Base-by-base conservation (phyloP, 1,140 invertebrate species). In the Sycophaga agraensis region DNA sequence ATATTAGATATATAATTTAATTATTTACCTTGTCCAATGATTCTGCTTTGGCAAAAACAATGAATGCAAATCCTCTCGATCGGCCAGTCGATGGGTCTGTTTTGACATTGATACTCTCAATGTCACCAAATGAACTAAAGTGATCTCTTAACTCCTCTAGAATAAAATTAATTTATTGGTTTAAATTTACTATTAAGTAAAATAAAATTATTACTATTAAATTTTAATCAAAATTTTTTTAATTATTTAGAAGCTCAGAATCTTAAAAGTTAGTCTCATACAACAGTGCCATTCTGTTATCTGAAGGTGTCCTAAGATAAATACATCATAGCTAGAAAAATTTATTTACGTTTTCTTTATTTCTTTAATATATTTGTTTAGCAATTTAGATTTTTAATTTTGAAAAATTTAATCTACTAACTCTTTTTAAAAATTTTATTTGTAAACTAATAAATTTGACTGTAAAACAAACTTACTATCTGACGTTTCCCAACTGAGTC, bases 401-500 rank as follows among this genome's bases (percentile, higher is more conserved):
- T 22, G n/a, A n/a, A n/a, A n/a, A n/a, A n/a, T n/a, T n/a, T n/a
- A n/a, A n/a, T n/a, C n/a, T n/a, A n/a, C n/a, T n/a, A n/a, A n/a
- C n/a, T n/a, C n/a, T n/a, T n/a, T n/a, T n/a, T n/a, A n/a, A n/a
- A n/a, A 39, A 31, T 45, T 24, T 4, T 26, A 43, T 6, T n/a
- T n/a, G 19, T 14, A 55, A 63, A 64, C 45, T 53, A 67, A 68
- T 67, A 63, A 19, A 42, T 42, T 19, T 42, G 7, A 5, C 5
- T 17, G 17, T 16, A 16, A 24, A 22, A 22, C 5, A 72, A 77
- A 91, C 92, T 93, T 85, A 97, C 95, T 96, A 82, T 97, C 94
- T 78, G 93, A 93, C 19, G 95, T 97, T 86, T 97, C 93, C 94
- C 95, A 97, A 84, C 93, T 97, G 63, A 98, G 83, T 62, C 94